A percentile compares a stretch with the other conserved stretches of the same genome.
phyloP scores from a whole-genome alignment of 2,797 vertebrate genomes.

The Bovichtus variegatus region DNA sequence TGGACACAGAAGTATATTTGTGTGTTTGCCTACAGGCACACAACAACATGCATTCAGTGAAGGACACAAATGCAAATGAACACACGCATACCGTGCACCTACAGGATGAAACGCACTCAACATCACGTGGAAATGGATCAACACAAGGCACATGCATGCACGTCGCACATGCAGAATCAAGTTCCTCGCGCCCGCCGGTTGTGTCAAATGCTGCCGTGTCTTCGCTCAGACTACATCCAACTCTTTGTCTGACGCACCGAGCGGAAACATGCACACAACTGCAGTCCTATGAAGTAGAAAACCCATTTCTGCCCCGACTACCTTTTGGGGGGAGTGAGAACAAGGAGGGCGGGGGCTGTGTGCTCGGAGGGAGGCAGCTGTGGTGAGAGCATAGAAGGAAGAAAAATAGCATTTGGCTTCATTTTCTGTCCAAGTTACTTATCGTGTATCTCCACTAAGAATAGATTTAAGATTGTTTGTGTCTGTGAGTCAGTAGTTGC shows the following conservation, averaged over 20 bases:
- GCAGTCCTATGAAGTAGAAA: conserved; percentile 53
- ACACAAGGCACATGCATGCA: neutral
- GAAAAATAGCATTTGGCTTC: conserved; percentile 36
- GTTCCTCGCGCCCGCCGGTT: conserved; percentile 49
- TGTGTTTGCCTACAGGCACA: neutral
- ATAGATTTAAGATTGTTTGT: conserved; percentile 7
- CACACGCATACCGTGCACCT: neutral
- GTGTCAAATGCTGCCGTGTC: conserved; percentile 71
- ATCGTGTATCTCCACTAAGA: conserved; percentile 19
- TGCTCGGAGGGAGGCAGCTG: conserved; percentile 7
- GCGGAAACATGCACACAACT: conserved; percentile 29
- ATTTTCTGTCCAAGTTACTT: conserved; percentile 31
- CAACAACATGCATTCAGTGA: neutral
- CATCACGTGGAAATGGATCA: conserved; percentile 3
- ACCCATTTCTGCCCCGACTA: conserved; percentile 48
- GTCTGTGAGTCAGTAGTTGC: conserved; percentile 11
- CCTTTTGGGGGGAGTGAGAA: conserved; percentile 33
- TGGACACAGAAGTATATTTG: neutral
- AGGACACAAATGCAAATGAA: conserved; percentile 5
- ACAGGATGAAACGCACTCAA: neutral
- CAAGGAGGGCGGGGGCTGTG: neutral
- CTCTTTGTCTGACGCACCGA: conserved; percentile 36
- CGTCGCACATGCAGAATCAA: neutral
- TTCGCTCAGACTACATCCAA: conserved; percentile 50
- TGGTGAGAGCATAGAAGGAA: neutral